Conservation (phyloP, 2,113 vertebrate species). For the Nothobranchius furzeri region DNA sequence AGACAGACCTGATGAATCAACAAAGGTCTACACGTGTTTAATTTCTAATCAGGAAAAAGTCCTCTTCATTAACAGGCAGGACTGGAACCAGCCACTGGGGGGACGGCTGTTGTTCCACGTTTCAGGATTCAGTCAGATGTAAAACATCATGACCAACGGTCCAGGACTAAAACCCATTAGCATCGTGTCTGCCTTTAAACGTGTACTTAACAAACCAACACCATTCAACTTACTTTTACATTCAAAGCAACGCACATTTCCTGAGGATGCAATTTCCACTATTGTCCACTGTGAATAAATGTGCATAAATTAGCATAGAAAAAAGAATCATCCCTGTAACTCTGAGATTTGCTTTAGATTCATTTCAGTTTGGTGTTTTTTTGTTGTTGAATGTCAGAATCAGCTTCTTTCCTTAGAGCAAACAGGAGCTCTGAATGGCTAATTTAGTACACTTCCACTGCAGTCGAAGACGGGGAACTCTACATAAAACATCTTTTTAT, state of each 20-base stretch:
- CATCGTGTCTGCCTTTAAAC: background rate
- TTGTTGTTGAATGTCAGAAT: conserved; percentile 9
- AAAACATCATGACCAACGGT: too few species aligned
- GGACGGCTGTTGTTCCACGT: too few species aligned
- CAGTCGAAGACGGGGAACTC: background rate
- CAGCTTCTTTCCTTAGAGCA: background rate
- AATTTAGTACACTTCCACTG: background rate
- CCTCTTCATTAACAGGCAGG: too few species aligned
- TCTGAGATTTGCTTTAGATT: conserved; percentile 4
- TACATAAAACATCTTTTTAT: background rate
- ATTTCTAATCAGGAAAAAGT: too few species aligned
- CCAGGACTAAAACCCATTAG: background rate
- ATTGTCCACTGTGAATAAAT: conserved; percentile 10
- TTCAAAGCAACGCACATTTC: background rate
- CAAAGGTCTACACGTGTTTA: too few species aligned
- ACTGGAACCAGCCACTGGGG: too few species aligned
- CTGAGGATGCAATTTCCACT: conserved; percentile 2
- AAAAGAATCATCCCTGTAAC: background rate
- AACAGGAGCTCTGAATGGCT: conserved; percentile 1
- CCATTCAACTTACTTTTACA: background rate
- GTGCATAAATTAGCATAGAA: conserved; percentile 8
- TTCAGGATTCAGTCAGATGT: too few species aligned
- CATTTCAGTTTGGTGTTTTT: background rate
- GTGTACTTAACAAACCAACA: background rate
- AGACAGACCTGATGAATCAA: too few species aligned